Evolutionary conservation across 2,888 invertebrate genomes (phyloP), one percentile per base, ranked within the genome.

Genomic region (Stramonita haemastoma): DNA sequence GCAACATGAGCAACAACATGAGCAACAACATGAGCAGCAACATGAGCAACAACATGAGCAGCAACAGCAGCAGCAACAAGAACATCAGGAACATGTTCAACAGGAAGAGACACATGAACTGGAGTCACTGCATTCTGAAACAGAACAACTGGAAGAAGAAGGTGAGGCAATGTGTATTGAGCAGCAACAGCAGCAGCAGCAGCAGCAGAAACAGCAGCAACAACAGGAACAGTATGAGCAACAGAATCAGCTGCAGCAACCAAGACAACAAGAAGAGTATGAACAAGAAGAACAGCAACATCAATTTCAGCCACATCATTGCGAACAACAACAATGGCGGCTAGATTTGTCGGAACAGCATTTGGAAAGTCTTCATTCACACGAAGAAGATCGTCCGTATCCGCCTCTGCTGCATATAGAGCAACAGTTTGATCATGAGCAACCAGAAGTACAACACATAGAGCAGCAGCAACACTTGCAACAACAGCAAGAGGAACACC

Each of bases 401-500:
- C 46, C 2, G 46, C 46, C 46, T 46, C 46, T 8, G 46, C 46
- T 5, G 46, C 46, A 8, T 46, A 46, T 46, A 46, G 46, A 46
- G 46, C 46, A 46, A 46, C 46, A 2, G 2, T 46, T 46, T 46
- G 46, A 46, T 46, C 46, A 46, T 8, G 46, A 46, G 46, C 46
- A 46, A 46, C 66, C 66, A 66, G 66, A 86, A 13, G n/a, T 29
- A 0, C 66, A 86, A 8, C 86, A 60, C 26, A 56, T 22, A 60
- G 66, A 86, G 57, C 86, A 57, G 60, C 86, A 57, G 29, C 86
- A 60, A 86, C 86, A 86, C 46, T 60, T 22, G 22, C 86, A 17
- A 86, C 86, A 86, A 60, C 86, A 56, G 29, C 5, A 66, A 22
- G 19, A 66, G 2, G 6, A 66, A 66, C 1, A 66, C 1, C 66